Evolutionary conservation across 2,888 invertebrate genomes (phyloP), one percentile per base, ranked within the genome.

Genomic region (Malthinus seriepunctatus): DNA sequence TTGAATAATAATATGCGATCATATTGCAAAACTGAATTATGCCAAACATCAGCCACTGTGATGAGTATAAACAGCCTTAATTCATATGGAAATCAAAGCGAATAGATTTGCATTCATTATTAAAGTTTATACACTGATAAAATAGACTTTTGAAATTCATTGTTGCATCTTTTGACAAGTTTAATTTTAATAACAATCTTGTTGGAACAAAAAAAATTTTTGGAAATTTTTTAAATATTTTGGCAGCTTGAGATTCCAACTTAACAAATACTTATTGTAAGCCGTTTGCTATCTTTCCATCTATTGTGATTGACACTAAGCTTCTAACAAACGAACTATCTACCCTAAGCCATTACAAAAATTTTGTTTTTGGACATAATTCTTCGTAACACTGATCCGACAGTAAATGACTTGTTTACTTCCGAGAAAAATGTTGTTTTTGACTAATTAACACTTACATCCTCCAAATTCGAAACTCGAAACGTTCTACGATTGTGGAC

Each of bases 31-130:
- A 60, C 55, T 48, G 60, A 60, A 56, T 60, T 60, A 60, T 60
- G 51, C 60, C 60, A 60, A 60, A 60, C 60, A 60, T 60, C 60
- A 60, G 60, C 55, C 51, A 48, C 60, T 52, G 48, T 60, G 60
- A 56, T 60, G 60, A 56, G 44, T 56, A 56, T 56, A 60, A 60
- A 60, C 60, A 60, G 52, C 52, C 56, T 49, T 60, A 60, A 60
- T 60, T 60, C 60, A 56, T 60, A 60, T 60, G 60, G 56, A 60
- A 60, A 60, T 56, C 60, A 53, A 53, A 56, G 50, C 45, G 60
- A 56, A 60, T 60, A 44, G 55, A 60, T 56, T 60, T 60, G 56
- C 60, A 60, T 60, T 56, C 56, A 60, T 60, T 56, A 60, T 60
- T 56, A 56, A 56, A 56, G 60, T 56, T 56, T 56, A 60, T 60